Evolutionary conservation across 2,113 vertebrate species (phyloP).

Genomic region (Myxocyprinus asiaticus): DNA sequence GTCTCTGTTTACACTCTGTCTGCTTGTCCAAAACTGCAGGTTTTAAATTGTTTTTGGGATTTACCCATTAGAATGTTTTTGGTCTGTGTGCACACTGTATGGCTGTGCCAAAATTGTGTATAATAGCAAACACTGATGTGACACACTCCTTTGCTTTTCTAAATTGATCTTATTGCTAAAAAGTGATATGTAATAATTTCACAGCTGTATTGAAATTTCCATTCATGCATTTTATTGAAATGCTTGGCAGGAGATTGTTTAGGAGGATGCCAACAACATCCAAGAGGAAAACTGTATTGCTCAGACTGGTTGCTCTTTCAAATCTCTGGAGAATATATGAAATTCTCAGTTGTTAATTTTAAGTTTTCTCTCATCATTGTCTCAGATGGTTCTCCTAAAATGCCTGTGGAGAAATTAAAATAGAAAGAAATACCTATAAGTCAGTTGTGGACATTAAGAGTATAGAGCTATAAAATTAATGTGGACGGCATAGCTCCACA

Average conservation of each 20-base stretch:
- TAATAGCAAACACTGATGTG: no score
- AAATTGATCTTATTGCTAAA: not conserved
- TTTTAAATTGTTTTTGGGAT: slow-evolving; percentile 24
- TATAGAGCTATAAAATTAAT: not conserved
- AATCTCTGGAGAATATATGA: no score
- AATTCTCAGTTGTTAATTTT: no score
- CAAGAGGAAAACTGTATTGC: no score
- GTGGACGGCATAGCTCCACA: not conserved
- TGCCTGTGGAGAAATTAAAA: no score
- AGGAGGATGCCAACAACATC: not conserved
- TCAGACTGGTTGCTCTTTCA: no score
- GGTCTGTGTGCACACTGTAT: not conserved
- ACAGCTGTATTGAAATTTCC: slow-evolving; percentile 5
- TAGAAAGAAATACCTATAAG: no score
- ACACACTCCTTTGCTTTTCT: not conserved
- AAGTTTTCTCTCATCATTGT: no score
- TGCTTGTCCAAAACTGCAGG: slow-evolving; percentile 10
- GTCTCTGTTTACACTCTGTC: slow-evolving; percentile 5
- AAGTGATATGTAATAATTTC: not conserved
- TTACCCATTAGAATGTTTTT: not conserved
- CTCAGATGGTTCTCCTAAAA: no score
- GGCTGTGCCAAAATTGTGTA: not conserved
- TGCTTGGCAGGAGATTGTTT: not conserved
- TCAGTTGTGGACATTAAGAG: no score
- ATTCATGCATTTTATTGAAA: slow-evolving; percentile 20